These are phyloP conservation scores for Lasioglossum morio DNA, from an alignment of 2,888 invertebrate genomes.

Conservation along the genomic window DNA sequence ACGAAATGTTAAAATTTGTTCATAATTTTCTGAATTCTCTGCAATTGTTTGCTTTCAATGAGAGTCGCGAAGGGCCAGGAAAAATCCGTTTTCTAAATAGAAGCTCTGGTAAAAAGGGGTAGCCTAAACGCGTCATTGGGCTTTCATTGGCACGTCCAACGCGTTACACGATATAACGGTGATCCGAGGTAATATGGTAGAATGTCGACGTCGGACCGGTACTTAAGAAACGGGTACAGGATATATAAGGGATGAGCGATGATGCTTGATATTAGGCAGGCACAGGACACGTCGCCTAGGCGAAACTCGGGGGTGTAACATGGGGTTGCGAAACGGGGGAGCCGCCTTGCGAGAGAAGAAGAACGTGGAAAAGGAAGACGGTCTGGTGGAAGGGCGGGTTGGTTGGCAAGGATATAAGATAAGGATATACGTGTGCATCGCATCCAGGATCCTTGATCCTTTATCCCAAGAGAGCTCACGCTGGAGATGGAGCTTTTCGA, in stretches of 20 bases:
- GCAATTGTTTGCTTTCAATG: not conserved
- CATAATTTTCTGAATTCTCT: not conserved
- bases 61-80: not conserved
- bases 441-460: conserved; percentile 79
- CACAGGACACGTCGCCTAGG: conserved; percentile 73
- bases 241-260: conserved; percentile 78
- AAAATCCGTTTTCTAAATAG: not conserved
- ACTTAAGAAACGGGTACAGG: conserved; percentile 62
- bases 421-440: conserved; percentile 79
- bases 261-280: conserved; percentile 81
- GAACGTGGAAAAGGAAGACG: conserved; percentile 47
- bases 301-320: conserved; percentile 69
- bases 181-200: conserved; percentile 47
- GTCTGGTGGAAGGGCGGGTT: conserved; percentile 57
- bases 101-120: not conserved
- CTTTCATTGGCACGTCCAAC: conserved; percentile 35
- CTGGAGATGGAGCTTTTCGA: conserved; percentile 77
- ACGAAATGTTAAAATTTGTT: not conserved
- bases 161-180: conserved; percentile 36
- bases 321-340: conserved; percentile 59
- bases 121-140: conserved; percentile 16
- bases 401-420: conserved; percentile 77
- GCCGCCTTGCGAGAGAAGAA: conserved; percentile 40
- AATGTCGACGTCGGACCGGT: conserved; percentile 55
- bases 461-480: conserved; percentile 78